phyloP scores from a whole-genome alignment of 2,888 invertebrate genomes.

The Torymus texanus region DNA sequence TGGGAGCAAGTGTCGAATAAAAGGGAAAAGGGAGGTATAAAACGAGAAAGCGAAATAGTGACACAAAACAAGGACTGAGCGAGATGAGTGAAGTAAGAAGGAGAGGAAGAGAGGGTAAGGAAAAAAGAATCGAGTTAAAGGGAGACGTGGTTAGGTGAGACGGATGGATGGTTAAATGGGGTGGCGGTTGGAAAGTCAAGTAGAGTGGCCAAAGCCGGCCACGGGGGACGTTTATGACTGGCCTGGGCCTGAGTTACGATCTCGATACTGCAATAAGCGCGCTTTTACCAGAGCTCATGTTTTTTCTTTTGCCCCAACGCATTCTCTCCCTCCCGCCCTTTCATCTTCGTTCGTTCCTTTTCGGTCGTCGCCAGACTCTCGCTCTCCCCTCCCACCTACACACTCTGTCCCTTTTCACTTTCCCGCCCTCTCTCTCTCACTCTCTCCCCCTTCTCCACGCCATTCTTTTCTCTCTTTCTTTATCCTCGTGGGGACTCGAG shows the following conservation, averaged over 20 bases:
- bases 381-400: background rate
- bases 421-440: constrained; percentile 1
- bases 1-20: constrained; percentile 13
- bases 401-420: background rate
- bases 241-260: constrained; percentile 71
- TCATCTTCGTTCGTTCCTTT: background rate
- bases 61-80: background rate
- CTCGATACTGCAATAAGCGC: constrained; percentile 73
- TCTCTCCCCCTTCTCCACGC: constrained; percentile 35
- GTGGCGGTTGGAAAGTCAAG: constrained; percentile 43
- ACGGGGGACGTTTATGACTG: constrained; percentile 71
- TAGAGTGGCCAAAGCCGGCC: constrained; percentile 49
- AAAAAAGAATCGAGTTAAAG: constrained; percentile 20
- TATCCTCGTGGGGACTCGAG: constrained; percentile 59
- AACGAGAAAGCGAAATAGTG: background rate
- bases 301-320: constrained; percentile 53
- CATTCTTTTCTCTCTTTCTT: constrained; percentile 58
- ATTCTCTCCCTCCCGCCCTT: constrained; percentile 15
- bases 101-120: background rate
- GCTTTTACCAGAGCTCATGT: constrained; percentile 68
- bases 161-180: constrained; percentile 38
- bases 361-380: background rate
- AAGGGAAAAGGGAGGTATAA: background rate
- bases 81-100: background rate
- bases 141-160: constrained; percentile 44